Evolutionary conservation across 2,888 invertebrate genomes (phyloP).

Genomic region (Oasisia sp.): DNA sequence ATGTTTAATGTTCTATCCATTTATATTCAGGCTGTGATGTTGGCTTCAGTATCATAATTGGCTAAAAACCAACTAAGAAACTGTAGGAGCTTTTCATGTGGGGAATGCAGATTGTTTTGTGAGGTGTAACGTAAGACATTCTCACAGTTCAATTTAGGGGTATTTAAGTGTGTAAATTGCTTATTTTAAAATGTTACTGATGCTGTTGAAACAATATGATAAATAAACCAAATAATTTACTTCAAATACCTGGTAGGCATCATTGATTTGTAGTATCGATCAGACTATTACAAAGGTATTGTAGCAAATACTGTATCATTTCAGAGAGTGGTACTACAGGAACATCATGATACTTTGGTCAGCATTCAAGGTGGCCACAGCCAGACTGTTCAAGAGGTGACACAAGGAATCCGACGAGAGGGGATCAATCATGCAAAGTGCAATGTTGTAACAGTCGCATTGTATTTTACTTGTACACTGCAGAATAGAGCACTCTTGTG

Average conservation of each 20-base stretch:
- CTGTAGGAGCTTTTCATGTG: neutral
- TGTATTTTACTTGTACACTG: neutral
- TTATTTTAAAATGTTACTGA: neutral
- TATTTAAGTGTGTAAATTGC: neutral
- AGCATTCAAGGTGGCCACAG: slow-evolving; percentile 50
- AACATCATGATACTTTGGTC: slow-evolving; percentile 73
- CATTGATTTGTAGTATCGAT: neutral
- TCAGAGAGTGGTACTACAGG: slow-evolving; percentile 81
- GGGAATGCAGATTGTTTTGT: neutral
- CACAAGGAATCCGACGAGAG: neutral
- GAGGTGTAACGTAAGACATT: no score
- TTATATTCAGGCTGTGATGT: no score
- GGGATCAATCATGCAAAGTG: neutral
- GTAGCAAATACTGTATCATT: slow-evolving; percentile 34
- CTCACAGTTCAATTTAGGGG: no score
- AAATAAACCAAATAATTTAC: neutral
- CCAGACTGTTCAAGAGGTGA: slow-evolving; percentile 33
- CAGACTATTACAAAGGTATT: neutral
- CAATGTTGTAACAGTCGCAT: neutral
- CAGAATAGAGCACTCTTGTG: neutral
- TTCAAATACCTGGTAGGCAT: neutral
- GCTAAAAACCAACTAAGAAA: no score
- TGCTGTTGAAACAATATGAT: neutral
- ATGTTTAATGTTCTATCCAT: no score
- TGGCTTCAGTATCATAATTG: no score